phyloP scores from a whole-genome alignment of 1,140 invertebrate species.

The Rhopalosiphum maidis region DNA sequence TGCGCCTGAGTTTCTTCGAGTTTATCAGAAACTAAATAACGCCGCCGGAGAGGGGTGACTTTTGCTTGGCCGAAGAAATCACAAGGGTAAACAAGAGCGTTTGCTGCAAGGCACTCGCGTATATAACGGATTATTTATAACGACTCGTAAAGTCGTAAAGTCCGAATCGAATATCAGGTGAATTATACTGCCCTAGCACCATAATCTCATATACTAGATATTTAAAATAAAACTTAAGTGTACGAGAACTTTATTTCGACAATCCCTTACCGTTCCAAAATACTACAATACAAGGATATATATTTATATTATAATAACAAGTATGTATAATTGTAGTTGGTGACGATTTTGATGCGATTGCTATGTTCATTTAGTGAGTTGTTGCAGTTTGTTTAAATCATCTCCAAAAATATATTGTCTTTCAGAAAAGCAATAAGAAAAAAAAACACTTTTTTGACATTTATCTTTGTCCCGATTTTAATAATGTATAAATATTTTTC shows the following conservation, averaged over 20 bases:
- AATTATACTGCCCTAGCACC: neutral
- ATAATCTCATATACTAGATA: neutral
- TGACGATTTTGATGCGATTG: neutral
- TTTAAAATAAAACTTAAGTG: neutral
- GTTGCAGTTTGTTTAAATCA: neutral
- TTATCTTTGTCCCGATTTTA: too few relatives aligned
- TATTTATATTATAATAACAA: neutral
- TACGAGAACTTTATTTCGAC: neutral
- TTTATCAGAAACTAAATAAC: conserved; percentile 29
- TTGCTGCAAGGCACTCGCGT: neutral
- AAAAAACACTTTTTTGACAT: too few relatives aligned
- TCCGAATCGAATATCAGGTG: conserved; percentile 7
- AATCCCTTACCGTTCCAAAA: neutral
- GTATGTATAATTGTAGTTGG: neutral
- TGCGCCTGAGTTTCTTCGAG: neutral
- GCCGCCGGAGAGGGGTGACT: conserved; percentile 29
- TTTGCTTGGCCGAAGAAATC: conserved; percentile 28
- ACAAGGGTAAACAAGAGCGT: neutral
- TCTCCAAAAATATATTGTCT: neutral
- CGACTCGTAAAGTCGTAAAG: neutral
- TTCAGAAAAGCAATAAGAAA: neutral
- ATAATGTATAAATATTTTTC: neutral
- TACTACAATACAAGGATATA: neutral
- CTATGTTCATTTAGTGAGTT: neutral
- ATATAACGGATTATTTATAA: conserved; percentile 39